Base-by-base conservation (phyloP, 2,113 vertebrate genomes). In the Podocnemis expansa region DNA sequence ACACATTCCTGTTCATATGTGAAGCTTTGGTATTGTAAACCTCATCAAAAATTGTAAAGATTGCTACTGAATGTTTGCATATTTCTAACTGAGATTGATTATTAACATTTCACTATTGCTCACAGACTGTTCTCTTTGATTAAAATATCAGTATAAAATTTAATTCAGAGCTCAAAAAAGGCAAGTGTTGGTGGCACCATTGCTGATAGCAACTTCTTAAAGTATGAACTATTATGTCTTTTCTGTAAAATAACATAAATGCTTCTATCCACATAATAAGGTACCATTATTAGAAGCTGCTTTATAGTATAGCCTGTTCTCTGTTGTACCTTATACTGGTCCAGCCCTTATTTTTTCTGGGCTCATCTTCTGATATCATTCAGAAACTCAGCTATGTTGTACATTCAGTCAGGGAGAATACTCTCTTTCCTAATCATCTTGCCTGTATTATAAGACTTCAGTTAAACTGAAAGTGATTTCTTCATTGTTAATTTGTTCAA, bases 401-500 rank as follows among this genome's bases (percentile, higher is more conserved):
- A 38, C 84, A 55, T 79, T 47, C 51, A 63, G 67, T 63, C 56
- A 81, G 63, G 56, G 67, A 87, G 45, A 87, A 55, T 81, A 84
- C 63, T 89, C 5, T 10, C 73, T 84, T 91, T 52, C 51, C 29
- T 89, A 70, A 79, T 84, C 11, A 17, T 75, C 60, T 41, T 89
- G 81, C 9, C 24, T 67, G 85, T 90, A 47, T 58, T 75, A 24
- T 56, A 52, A 81, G 38, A 29, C 19, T 49, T 90, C 79, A 29
- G 25, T 82, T 84, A 75, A 91, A 84, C 45, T 0, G 0, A 38
- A 67, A 86, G 58, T 76, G 47, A 80, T 87, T 78, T 78, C 51
- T 89, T 63, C 34, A n/a, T 73, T 87, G 82, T 91, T 93, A 78
- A 89, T 94, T 82, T 91, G 34, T 47, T 93, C 47, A 81, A 60